Evolutionary conservation across 2,888 invertebrate species (phyloP).

Genomic region (Melieria crassipennis): DNA sequence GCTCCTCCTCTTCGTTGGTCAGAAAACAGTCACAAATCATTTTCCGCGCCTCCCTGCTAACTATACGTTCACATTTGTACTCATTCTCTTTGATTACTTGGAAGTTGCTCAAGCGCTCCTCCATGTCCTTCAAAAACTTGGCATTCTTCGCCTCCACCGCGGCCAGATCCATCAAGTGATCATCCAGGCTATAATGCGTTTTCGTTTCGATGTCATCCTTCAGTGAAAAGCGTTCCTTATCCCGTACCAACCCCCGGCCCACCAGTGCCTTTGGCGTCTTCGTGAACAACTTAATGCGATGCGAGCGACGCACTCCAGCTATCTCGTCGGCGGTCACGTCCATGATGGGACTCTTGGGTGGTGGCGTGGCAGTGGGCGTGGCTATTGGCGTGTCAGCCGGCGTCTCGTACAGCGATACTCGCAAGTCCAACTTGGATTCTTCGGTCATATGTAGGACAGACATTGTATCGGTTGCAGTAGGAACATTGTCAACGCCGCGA

Average conservation of each 20-base stretch:
- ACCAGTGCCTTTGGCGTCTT: slow-evolving; percentile 62
- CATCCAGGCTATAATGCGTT: slow-evolving; percentile 62
- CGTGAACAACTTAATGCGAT: slow-evolving; percentile 80
- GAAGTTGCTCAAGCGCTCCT: slow-evolving; percentile 75
- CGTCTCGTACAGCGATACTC: slow-evolving; percentile 46
- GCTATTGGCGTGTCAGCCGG: slow-evolving; percentile 52
- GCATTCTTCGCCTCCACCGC: slow-evolving; percentile 61
- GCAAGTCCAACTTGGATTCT: not conserved
- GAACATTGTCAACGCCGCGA: not conserved
- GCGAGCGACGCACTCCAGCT: slow-evolving; percentile 75
- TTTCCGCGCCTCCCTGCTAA: slow-evolving; percentile 89
- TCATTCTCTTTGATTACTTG: slow-evolving; percentile 85
- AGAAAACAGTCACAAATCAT: slow-evolving; percentile 97
- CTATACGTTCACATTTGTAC: slow-evolving; percentile 84
- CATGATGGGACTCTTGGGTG: slow-evolving; percentile 44
- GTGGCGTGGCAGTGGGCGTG: slow-evolving; percentile 49
- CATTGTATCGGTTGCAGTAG: not conserved
- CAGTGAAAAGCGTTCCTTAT: slow-evolving; percentile 63
- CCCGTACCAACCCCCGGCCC: slow-evolving; percentile 74
- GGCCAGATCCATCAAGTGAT: slow-evolving; percentile 57
- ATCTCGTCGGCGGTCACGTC: slow-evolving; percentile 41
- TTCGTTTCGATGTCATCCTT: slow-evolving; percentile 57
- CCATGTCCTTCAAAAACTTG: slow-evolving; percentile 65
- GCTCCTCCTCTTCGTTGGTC: slow-evolving; percentile 85
- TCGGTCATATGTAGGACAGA: not conserved